Conservation (phyloP, 1,140 invertebrate species). For the Bicyclus anynana region DNA sequence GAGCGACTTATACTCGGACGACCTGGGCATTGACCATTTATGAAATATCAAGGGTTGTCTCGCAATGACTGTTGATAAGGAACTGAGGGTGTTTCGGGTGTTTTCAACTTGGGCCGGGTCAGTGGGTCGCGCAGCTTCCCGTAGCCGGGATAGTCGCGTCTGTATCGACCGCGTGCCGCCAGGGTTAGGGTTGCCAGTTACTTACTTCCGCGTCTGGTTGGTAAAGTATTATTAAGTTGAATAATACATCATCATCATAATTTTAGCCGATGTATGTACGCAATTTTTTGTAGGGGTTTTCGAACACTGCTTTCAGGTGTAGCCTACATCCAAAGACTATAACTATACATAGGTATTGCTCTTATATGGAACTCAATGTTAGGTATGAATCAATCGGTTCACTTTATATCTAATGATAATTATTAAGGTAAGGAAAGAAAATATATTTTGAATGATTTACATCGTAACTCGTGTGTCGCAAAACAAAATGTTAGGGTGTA, state of each 20-base stretch:
- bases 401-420: too few species aligned
- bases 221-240: too few species aligned
- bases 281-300: too few species aligned
- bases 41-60: slow-evolving; percentile 23
- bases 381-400: too few species aligned
- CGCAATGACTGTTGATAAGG: slow-evolving; percentile 30
- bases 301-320: too few species aligned
- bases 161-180: slow-evolving; percentile 69
- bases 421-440: too few species aligned
- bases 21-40: slow-evolving; percentile 11
- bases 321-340: too few species aligned
- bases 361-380: too few species aligned
- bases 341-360: too few species aligned
- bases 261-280: background rate
- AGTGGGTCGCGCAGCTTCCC: slow-evolving; percentile 64
- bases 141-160: slow-evolving; percentile 63
- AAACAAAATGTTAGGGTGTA: background rate
- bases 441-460: too few species aligned
- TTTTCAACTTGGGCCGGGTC: slow-evolving; percentile 56
- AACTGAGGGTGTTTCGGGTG: slow-evolving; percentile 47
- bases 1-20: slow-evolving; percentile 19
- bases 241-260: too few species aligned
- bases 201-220: background rate
- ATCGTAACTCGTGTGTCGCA: background rate
- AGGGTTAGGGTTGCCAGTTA: slow-evolving; percentile 52